These are phyloP conservation scores for Tragelaphus strepsiceros DNA, from an alignment of 2,113 vertebrate species.

Conservation along the genomic window DNA sequence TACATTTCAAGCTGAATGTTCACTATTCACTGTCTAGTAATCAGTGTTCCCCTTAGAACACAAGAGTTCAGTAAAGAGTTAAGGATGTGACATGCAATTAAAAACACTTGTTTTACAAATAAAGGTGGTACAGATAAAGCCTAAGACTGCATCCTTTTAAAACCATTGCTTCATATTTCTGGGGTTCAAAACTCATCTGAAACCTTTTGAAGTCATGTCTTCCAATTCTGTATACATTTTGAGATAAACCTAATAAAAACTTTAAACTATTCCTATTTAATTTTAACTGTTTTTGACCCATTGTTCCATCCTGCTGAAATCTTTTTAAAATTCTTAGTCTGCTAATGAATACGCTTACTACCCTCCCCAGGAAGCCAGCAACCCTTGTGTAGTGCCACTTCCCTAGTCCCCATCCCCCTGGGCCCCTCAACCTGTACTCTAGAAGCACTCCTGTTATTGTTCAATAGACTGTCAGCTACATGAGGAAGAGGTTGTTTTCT, in stretches of 20 bases:
- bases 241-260: background rate
- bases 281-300: background rate
- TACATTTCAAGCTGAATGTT: background rate
- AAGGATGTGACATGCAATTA: background rate
- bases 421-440: background rate
- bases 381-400: rapidly evolving
- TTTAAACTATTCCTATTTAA: background rate
- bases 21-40: background rate
- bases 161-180: background rate
- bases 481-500: background rate
- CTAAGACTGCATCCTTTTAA: background rate
- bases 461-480: background rate
- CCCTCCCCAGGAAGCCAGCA: background rate
- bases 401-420: too few species aligned
- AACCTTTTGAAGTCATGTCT: background rate
- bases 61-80: background rate
- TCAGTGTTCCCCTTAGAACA: background rate
- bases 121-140: background rate
- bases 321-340: background rate
- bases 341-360: background rate
- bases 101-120: background rate
- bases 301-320: background rate
- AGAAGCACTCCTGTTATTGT: background rate
- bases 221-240: background rate
- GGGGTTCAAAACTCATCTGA: background rate